A percentile compares a stretch with the other conserved stretches of the same genome.
Conservation (phyloP, 1,140 invertebrate species). For the Phymorhynchus buccinoides region DNA sequence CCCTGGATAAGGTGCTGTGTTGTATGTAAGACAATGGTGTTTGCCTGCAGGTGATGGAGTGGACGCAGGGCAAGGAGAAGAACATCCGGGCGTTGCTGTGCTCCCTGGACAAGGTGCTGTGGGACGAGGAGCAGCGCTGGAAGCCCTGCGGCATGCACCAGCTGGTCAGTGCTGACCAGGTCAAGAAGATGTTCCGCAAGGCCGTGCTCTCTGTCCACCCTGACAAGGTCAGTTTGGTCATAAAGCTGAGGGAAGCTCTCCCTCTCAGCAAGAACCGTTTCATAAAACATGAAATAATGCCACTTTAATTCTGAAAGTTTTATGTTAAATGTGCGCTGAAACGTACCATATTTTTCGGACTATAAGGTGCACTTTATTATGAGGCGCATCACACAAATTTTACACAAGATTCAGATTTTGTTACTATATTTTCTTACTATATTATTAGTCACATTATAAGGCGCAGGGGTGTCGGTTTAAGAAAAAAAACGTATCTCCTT, state of each 20-base stretch:
- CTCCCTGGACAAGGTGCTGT: slow-evolving; percentile 93
- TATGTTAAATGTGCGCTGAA: too few species aligned
- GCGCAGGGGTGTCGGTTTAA: background rate
- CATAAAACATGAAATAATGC: too few species aligned
- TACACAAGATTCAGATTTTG: too few species aligned
- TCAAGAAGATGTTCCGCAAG: slow-evolving; percentile 95
- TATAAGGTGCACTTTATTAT: too few species aligned
- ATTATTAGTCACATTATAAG: too few species aligned
- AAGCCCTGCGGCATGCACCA: slow-evolving; percentile 94
- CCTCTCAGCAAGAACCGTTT: too few species aligned
- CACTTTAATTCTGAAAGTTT: background rate
- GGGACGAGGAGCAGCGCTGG: slow-evolving; percentile 89
- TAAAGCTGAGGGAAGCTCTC: background rate
- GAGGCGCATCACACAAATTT: too few species aligned
- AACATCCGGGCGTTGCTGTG: slow-evolving; percentile 96
- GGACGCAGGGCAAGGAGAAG: slow-evolving; percentile 95
- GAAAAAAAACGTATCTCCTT: too few species aligned
- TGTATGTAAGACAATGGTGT: too few species aligned
- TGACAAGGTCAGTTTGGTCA: slow-evolving; percentile 86
- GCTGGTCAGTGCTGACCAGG: slow-evolving; percentile 89
- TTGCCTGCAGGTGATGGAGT: slow-evolving; percentile 78
- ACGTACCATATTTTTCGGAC: too few species aligned
- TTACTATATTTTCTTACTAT: too few species aligned
- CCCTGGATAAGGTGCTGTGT: slow-evolving; percentile 94
- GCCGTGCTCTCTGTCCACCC: slow-evolving; percentile 98